Evolutionary conservation across 2,797 vertebrate species (phyloP), one percentile per base, ranked within the genome.

Genomic region (Phoebastria nigripes): DNA sequence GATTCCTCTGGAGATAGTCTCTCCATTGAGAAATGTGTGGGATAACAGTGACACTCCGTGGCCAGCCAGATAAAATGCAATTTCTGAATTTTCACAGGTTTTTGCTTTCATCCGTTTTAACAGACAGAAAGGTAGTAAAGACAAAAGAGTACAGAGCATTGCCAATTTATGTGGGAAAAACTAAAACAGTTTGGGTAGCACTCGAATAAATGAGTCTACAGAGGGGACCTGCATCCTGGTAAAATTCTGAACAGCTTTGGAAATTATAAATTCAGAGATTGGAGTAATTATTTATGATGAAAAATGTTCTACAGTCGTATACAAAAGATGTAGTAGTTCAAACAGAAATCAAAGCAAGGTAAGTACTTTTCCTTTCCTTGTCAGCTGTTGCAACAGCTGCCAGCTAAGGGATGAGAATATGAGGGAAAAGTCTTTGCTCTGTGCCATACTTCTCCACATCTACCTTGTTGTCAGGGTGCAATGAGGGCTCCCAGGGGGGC

Each of bases 1-100:
- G 63, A 19, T 47, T 44, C 37, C 0, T 0, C 55, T 41, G 67
- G n/a, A 79, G 65, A 51, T 0, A 16, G 35, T 0, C 18, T 29
- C 19, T 85, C 22, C 31, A 0, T 1, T 28, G 69, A 72, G 61
- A 42, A 46, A 63, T 66, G 17, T 14, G 35, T 81, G 90, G 93
- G 90, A 37, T 80, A 85, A 97, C 85, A 79, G 94, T 91, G 97
- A 96, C 98, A 69, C 96, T n/a, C 2, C 35, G 96, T 96, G 97
- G 97, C 52, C 16, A 55, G 59, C 29, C 19, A n/a, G 47, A 4
- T 55, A 78, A 95, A 81, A 56, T 76, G 67, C 65, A 63, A 1
- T 31, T 81, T 55, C 52, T 89, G 81, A 72, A 62, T 47, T 79
- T 20, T 59, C 35, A 15, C 2, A 2, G 2, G 1, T 6, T 76